A percentile compares a stretch with the other conserved stretches of the same genome.
These are phyloP conservation scores for Luffia ferchaultella DNA, from an alignment of 2,888 invertebrate species.

Conservation along the genomic window DNA sequence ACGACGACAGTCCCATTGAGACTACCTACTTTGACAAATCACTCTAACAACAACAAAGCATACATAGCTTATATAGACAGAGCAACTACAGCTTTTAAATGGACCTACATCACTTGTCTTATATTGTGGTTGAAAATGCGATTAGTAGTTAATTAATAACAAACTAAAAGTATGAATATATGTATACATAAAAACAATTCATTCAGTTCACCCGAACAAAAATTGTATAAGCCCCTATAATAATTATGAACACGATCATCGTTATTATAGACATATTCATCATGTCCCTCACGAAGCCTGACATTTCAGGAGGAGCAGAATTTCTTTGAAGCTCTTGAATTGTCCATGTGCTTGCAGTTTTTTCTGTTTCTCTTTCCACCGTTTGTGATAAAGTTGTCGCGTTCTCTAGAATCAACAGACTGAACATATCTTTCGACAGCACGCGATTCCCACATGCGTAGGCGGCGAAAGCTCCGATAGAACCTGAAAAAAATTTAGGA, in stretches of 20 bases:
- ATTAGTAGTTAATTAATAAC: not conserved
- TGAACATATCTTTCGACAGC: not conserved
- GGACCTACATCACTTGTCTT: too few relatives aligned
- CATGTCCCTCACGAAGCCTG: conserved; percentile 21
- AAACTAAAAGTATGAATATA: too few relatives aligned
- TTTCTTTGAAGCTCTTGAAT: conserved; percentile 9
- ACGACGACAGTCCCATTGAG: too few relatives aligned
- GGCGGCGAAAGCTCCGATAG: not conserved
- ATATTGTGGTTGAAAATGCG: too few relatives aligned
- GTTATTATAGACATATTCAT: conserved; percentile 24
- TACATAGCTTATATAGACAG: too few relatives aligned
- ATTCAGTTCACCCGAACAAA: conserved; percentile 24
- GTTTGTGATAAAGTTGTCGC: conserved; percentile 4
- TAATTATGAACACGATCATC: conserved; percentile 18
- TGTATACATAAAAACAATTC: too few relatives aligned
- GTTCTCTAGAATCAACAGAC: not conserved
- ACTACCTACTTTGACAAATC: too few relatives aligned
- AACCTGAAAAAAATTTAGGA: not conserved
- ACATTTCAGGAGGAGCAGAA: conserved; percentile 18
- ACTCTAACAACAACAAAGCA: too few relatives aligned
- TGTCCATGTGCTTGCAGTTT: conserved; percentile 2
- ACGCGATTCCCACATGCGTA: not conserved
- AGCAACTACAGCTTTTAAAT: too few relatives aligned
- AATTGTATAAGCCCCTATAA: conserved; percentile 21
- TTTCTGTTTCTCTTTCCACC: not conserved